Conservation (phyloP, 2,888 invertebrate genomes). For the Asteroscopus sphinx region DNA sequence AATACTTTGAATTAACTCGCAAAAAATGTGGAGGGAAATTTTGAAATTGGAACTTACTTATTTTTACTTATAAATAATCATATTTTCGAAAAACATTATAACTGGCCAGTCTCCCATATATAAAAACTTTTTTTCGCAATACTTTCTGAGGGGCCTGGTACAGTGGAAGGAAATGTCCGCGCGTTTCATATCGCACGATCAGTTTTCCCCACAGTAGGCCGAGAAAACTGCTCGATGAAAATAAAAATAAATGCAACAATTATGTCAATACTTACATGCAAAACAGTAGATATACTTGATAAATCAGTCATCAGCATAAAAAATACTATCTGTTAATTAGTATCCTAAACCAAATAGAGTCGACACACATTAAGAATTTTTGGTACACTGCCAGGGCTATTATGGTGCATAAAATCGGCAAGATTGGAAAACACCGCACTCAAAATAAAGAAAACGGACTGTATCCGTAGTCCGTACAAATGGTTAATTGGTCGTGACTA, state of each 20-base stretch:
- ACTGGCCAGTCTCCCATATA: too few relatives aligned
- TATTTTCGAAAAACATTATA: too few relatives aligned
- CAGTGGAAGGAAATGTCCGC: too few relatives aligned
- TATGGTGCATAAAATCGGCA: conserved; percentile 43
- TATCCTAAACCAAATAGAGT: conserved; percentile 22
- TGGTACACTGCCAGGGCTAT: conserved; percentile 47
- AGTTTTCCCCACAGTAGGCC: conserved; percentile 9
- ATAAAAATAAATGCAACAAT: not conserved
- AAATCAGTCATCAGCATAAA: conserved; percentile 3
- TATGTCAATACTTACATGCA: not conserved
- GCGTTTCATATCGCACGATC: conserved; percentile 2
- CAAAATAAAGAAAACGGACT: conserved; percentile 40
- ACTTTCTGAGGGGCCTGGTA: too few relatives aligned
- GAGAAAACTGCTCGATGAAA: not conserved
- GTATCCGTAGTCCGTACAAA: conserved; percentile 37
- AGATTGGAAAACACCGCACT: conserved; percentile 33
- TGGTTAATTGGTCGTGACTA: conserved; percentile 62
- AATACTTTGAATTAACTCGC: too few relatives aligned
- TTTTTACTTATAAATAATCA: too few relatives aligned
- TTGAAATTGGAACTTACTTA: too few relatives aligned
- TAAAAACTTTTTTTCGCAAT: too few relatives aligned
- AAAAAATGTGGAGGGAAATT: too few relatives aligned
- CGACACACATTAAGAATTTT: conserved; percentile 33
- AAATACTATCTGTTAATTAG: conserved; percentile 18
- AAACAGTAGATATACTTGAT: not conserved